Evolutionary conservation across 1,140 invertebrate genomes (phyloP), one percentile per base, ranked within the genome.

Genomic region (Zophobas atratus): DNA sequence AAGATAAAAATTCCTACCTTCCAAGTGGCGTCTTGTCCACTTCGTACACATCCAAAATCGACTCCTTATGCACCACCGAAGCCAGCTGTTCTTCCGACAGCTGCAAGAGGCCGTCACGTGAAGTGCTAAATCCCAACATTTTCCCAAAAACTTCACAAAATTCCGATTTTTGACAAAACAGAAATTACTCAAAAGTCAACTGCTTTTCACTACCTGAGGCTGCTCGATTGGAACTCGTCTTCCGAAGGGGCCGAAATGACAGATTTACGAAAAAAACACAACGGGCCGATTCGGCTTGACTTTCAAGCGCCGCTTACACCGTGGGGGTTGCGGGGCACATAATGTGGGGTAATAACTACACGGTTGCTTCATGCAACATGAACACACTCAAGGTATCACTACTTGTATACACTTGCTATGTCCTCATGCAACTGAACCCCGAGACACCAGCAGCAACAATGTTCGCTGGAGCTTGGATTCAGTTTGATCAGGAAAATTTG

Each of bases 21-120:
- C 91, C 91, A 88, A 92, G 92, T 81, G 91, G 91, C 85, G 90
- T 92, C 84, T 92, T 91, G 84, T 92, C 91, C 82, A 92, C 90
- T 84, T 91, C 89, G 86, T 92, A 92, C 76, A 91, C 89, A 82
- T 91, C 89, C 80, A 89, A 89, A 86, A 92, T 92, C 78, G 90
- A 90, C 83, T 91, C 89, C 82, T 88, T 88, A 77, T 90, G 90
- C 82, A 92, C 88, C 81, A 92, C 87, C 83, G 86, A 88, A 73
- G 88, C 87, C 79, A 92, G 86, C 82, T 88, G 86, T 82, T 90
- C 90, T 84, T 90, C 88, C 67, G 88, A 88, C 72, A 92, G 87
- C 86, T 90, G 90, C 85, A 92, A 86, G 76, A 92, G 88, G 80
- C 91, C 91, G 87, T 92, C 90, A 51, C 77, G 75, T 8, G 82